Base-by-base conservation (phyloP, 2,113 vertebrate species). In the Nipponia nippon region DNA sequence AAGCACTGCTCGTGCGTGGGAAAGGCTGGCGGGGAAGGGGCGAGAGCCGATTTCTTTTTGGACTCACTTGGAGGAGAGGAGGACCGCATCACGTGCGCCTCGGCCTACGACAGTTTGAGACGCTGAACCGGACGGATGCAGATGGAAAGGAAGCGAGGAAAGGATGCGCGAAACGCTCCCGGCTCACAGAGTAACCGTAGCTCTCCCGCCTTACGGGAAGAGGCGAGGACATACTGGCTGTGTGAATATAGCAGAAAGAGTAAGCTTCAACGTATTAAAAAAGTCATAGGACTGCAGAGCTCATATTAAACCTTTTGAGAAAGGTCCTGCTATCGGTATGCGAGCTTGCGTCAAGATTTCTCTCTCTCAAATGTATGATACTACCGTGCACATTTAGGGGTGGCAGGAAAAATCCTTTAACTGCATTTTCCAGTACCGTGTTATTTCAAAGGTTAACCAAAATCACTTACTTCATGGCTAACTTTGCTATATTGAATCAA, bases 401-500 rank as follows among this genome's bases (percentile, higher is more conserved):
- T 59, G 67, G 78, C 67, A 63, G 63, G 59, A 40, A 71, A 27
- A 65, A 25, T 12, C 63, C 67, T 67, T 46, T 83, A 93, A 85
- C 40, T 70, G 82, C n/a, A 0, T 84, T 96, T 91, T 53, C 66
- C 78, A 89, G 61, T 32, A 50, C 72, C 70, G 25, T 2, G 4
- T 62, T 91, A 76, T 83, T 85, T 67, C 79, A 97, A 89, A 96
- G 96, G 95, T 97, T 87, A 96, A 91, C 76, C 91, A 62, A 96
- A 97, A 96, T 86, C 95, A 85, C 95, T 92, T 55, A 86, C 76
- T 97, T 97, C 93, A 91, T 82, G 46, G 89, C 93, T 92, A 96
- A 86, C 97, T 96, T 62, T 93, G 87, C 93, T 86, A 42, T 88
- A 72, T 23, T 42, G 92, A 97, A 98, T 96, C 91, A 96, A 95